These are phyloP conservation scores for Onychomys leucogaster DNA, from an alignment of 2,797 vertebrate genomes.

Conservation along the genomic window DNA sequence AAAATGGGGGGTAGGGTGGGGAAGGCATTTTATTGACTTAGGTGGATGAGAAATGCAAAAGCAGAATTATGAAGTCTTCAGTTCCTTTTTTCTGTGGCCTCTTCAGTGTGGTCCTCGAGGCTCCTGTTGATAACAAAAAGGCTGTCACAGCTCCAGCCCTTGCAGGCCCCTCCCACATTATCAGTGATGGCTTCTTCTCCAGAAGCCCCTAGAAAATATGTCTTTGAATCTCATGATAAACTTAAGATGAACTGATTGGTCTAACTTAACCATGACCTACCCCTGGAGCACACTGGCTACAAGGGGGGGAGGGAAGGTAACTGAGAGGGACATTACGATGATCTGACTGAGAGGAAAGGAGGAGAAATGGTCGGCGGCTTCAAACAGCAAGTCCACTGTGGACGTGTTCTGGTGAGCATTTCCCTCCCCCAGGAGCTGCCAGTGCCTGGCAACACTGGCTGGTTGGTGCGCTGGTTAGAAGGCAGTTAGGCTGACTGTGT, in stretches of 20 bases:
- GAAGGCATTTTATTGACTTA: not conserved
- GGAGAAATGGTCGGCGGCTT: not conserved
- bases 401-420: not conserved
- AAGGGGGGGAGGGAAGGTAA: not conserved
- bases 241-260: not conserved
- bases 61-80: not conserved
- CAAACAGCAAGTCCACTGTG: not conserved
- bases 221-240: not conserved
- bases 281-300: not conserved
- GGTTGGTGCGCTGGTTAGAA: not conserved
- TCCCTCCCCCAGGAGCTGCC: not conserved
- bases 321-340: not conserved
- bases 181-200: not conserved
- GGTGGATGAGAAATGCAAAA: not conserved
- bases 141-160: not conserved
- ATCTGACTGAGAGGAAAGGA: not conserved
- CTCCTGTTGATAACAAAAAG: not conserved
- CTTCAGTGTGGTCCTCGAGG: not conserved
- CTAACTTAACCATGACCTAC: not conserved
- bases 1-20: not conserved
- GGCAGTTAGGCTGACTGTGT: constrained; percentile 10
- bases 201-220: not conserved
- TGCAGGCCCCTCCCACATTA: not conserved
- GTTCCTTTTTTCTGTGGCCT: not conserved
- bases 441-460: not conserved